Evolutionary conservation across 2,113 vertebrate genomes (phyloP), one percentile per base, ranked within the genome.

Genomic region (Indri indri): DNA sequence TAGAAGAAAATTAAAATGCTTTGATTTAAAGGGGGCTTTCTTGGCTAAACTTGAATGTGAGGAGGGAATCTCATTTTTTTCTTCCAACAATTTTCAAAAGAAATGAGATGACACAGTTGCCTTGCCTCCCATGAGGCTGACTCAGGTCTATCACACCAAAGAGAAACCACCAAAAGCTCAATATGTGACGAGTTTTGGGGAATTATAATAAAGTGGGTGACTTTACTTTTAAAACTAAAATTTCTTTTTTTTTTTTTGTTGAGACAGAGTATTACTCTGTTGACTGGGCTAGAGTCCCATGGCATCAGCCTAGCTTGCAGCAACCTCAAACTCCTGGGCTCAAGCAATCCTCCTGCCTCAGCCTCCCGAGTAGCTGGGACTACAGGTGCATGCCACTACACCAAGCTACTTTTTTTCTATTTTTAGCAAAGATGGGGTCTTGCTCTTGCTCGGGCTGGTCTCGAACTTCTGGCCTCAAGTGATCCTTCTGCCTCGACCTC

Each of bases 1-100:
- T 14, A 65, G 71, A 83, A 81, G 30, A 93, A 96, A 95, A 68
- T 3, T 54, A 47, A 82, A 85, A 70, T 52, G 34, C 73, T 95
- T 45, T n/a, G 13, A 90, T 63, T 94, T 92, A 80, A 95, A 91
- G 84, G 92, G 50, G 27, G 30, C 37, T 87, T 93, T 92, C 91
- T 57, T 92, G 61, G 47, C 57, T 65, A 94, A 90, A 79, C n/a
- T 27, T 54, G 42, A 96, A 65, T 37, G 11, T 90, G 73, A 42
- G 32, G 77, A 88, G 52, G 52, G 20, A 94, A 59, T 3, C 10
- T 77, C 3, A 2, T 5, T 9, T 90, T 83, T 65, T 74, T 22
- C 23, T 85, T 84, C 10, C 18, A 83, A 63, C 37, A 70, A 84
- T 84, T 87, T 90, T 90, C 74, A 45, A 70, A 88, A 89, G 25